These are phyloP conservation scores for Engraulis encrasicolus DNA, from an alignment of 2,113 vertebrate species.

Conservation along the genomic window DNA sequence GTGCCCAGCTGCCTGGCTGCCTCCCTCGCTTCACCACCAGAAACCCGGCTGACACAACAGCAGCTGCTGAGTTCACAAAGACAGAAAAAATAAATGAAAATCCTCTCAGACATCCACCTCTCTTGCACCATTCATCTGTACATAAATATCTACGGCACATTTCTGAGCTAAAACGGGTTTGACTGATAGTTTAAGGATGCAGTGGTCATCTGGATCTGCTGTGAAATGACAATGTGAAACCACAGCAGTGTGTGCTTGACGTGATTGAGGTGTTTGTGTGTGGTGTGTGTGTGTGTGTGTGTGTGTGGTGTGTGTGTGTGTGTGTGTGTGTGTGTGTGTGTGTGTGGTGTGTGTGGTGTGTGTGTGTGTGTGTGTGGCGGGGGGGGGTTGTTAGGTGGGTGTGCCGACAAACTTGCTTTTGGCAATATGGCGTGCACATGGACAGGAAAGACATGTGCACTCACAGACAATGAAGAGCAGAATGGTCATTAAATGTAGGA, in stretches of 20 bases:
- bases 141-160: neutral
- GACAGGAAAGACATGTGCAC: slow-evolving; percentile 1
- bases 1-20: neutral
- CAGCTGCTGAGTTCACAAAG: neutral
- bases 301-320: too few relatives aligned
- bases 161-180: neutral
- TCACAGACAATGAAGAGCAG: slow-evolving; percentile 3
- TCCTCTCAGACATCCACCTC: neutral
- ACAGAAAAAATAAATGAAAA: too few relatives aligned
- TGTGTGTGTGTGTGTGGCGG: too few relatives aligned
- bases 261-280: too few relatives aligned
- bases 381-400: neutral
- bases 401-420: neutral
- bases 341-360: too few relatives aligned
- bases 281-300: too few relatives aligned
- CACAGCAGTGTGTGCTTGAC: neutral
- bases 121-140: neutral
- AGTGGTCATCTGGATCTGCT: neutral
- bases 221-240: neutral
- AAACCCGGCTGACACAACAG: neutral
- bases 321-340: too few relatives aligned
- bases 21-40: too few relatives aligned
- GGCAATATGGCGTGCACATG: neutral
- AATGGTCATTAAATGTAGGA: slow-evolving; percentile 22
- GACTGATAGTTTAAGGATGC: neutral